A percentile compares a stretch with the other conserved stretches of the same genome.
Conservation (phyloP, 2,113 vertebrate species). For the Aramus guarauna region DNA sequence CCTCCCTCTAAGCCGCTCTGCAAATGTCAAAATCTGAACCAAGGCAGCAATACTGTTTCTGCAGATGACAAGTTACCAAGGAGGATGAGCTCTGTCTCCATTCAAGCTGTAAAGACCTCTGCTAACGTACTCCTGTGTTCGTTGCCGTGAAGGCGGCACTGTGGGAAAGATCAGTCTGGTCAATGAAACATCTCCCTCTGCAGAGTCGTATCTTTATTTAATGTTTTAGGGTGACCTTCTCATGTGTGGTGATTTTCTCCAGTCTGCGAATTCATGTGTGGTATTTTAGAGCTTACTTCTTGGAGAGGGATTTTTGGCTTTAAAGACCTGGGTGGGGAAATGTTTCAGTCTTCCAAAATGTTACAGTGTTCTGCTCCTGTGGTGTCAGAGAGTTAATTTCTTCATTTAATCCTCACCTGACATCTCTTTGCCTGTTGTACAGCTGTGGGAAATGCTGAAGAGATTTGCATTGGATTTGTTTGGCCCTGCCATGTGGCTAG, state of each 20-base stretch:
- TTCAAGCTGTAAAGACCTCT: background rate
- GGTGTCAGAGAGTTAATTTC: background rate
- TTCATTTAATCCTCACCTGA: background rate
- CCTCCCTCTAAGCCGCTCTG: background rate
- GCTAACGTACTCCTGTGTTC: background rate
- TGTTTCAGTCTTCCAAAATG: background rate
- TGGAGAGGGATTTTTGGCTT: background rate
- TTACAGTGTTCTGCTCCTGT: accelerated
- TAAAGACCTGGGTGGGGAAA: background rate
- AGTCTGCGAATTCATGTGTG: background rate
- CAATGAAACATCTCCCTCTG: background rate
- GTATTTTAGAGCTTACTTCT: background rate
- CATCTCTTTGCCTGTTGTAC: background rate
- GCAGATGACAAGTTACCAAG: background rate
- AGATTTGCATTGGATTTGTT: background rate
- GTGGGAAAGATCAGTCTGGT: background rate
- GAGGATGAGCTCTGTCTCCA: background rate
- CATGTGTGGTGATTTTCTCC: accelerated
- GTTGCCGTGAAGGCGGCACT: accelerated
- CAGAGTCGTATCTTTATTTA: accelerated
- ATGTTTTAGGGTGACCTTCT: background rate
- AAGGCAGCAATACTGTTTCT: background rate
- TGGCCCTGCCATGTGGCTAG: background rate
- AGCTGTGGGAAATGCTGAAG: background rate
- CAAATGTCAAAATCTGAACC: background rate